Conservation (phyloP, 30 jellyfish, hydroid and myxozoan genomes). For the Rhopilema esculentum region DNA sequence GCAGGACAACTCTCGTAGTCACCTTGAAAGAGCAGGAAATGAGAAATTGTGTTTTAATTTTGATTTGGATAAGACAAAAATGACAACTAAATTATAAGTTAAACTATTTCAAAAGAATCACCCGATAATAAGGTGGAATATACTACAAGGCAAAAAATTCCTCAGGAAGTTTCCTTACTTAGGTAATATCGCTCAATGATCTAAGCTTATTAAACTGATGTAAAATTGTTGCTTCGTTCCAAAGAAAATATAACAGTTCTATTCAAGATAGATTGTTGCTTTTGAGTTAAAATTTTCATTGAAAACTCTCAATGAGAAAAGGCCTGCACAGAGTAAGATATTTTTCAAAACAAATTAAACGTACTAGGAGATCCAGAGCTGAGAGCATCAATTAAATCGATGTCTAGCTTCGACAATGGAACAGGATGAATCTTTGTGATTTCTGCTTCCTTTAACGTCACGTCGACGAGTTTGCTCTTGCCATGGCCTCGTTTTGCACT, state of each 20-base stretch:
- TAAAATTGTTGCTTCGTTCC: too few relatives aligned
- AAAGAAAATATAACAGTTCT: too few relatives aligned
- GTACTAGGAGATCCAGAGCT: conserved; percentile 82
- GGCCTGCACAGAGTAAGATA: neutral
- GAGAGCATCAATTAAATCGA: conserved; percentile 74
- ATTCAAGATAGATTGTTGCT: too few relatives aligned
- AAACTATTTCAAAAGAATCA: too few relatives aligned
- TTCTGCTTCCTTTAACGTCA: conserved; percentile 44
- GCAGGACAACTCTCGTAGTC: conserved; percentile 88
- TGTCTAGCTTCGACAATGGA: conserved; percentile 80
- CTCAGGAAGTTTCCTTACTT: too few relatives aligned
- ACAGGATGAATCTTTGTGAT: conserved; percentile 59
- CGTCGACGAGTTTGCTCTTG: conserved; percentile 6
- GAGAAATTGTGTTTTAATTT: neutral
- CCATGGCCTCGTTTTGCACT: conserved; percentile 21
- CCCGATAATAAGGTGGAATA: too few relatives aligned
- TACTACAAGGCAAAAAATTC: too few relatives aligned
- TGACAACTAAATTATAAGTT: neutral
- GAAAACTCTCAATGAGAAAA: neutral
- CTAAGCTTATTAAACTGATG: too few relatives aligned
- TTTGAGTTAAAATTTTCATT: too few relatives aligned
- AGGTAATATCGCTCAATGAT: too few relatives aligned
- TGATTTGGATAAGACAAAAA: neutral
- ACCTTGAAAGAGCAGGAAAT: conserved; percentile 45
- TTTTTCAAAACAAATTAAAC: neutral